Base-by-base conservation (phyloP, 2,888 invertebrate genomes). In the Acrobasis repandana region DNA sequence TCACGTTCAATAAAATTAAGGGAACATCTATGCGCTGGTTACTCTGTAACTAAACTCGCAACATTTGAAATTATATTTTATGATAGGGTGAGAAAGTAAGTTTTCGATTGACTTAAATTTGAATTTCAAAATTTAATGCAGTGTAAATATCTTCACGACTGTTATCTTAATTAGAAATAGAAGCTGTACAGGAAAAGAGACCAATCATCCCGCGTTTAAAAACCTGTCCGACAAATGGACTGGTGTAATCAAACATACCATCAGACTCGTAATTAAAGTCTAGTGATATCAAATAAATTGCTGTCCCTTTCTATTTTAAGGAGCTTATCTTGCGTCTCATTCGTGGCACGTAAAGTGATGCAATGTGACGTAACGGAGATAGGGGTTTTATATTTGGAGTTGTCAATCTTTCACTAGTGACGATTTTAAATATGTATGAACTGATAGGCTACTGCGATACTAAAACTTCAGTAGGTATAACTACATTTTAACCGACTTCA, bases 261-360 rank as follows among this genome's bases (percentile, higher is more conserved):
- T 76, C 75, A 63, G 65, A 68, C 65, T 61, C 66, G 67, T 77
- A 79, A 81, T 78, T 75, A 79, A 72, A 65, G 67, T 72, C 69
- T 74, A 71, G 47, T 52, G 60, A 60, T 52, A 58, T 47, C 43
- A 47, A 28, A 59, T 34, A 70, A 72, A 72, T 72, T 63, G 51
- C 61, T 64, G 60, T 60, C 33, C 36, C 49, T 38, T 54, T 54
- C 54, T 54, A 38, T 20, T 38, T 38, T 54, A 8, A 54, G 8
- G n/a, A 54, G 20, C 18, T 54, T 38, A 54, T 54, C 54, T 54
- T 38, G 54, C 14, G 38, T 54, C 38, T 54, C 54, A 9, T 34
- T 52, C 15, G 16, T 1, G 33, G 15, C 16, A 51, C 43, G 43
- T 50, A 28, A 6, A 5, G 18, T 54, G 54, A 18, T 54, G 54